Percentiles rank a stretch among this genome's conserved stretches.
Evolutionary conservation across 1,140 invertebrate species (phyloP).

Genomic region (Galleria mellonella): DNA sequence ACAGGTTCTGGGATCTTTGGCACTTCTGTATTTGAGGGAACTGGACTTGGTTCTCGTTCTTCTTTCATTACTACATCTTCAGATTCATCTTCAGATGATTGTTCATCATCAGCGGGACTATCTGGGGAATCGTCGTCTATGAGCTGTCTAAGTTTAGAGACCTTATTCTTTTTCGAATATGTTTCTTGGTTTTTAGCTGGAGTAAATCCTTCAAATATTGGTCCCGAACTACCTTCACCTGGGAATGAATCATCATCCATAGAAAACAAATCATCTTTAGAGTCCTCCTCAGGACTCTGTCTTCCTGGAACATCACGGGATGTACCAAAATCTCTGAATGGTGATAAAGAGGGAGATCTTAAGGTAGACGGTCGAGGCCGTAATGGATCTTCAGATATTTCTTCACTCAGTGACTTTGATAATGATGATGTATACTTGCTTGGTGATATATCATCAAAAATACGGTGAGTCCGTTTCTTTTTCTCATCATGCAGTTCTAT

Average conservation of each 20-base stretch:
- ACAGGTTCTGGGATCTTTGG: constrained; percentile 29
- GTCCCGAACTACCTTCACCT: constrained; percentile 61
- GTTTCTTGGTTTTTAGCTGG: constrained; percentile 73
- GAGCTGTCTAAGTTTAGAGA: constrained; percentile 66
- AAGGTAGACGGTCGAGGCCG: constrained; percentile 46
- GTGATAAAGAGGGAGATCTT: constrained; percentile 57
- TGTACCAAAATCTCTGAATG: constrained; percentile 63
- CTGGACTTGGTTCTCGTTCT: constrained; percentile 29
- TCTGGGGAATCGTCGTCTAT: constrained; percentile 68
- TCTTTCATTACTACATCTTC: constrained; percentile 71
- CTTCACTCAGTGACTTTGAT: constrained; percentile 60
- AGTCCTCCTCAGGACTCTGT: constrained; percentile 70
- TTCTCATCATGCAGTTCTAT: constrained; percentile 82
- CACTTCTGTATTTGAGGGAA: constrained; percentile 19
- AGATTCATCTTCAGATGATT: constrained; percentile 75
- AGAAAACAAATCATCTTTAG: constrained; percentile 77
- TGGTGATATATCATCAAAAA: constrained; percentile 75
- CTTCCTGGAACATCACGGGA: constrained; percentile 28
- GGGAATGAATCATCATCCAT: constrained; percentile 75
- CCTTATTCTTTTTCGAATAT: constrained; percentile 70
- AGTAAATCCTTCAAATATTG: constrained; percentile 71
- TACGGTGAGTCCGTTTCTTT: constrained; percentile 75
- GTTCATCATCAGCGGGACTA: constrained; percentile 70
- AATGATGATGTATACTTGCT: constrained; percentile 65
- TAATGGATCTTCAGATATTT: constrained; percentile 56